Evolutionary conservation across 2,113 vertebrate species (phyloP).

Genomic region (Cochlearius cochlearius): DNA sequence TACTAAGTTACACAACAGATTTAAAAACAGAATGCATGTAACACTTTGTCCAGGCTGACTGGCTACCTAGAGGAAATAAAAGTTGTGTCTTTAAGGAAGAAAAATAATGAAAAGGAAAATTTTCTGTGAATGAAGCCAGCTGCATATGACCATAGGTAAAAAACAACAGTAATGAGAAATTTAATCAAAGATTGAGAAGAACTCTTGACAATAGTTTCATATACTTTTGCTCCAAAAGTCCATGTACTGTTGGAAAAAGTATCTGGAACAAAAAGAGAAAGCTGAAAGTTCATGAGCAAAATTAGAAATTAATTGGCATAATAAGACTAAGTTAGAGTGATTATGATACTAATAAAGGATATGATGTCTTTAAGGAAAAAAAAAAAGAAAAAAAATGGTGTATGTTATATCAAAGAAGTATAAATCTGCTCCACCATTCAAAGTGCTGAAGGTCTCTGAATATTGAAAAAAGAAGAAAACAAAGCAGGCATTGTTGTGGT

Average conservation of each 20-base stretch:
- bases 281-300: not conserved
- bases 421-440: not conserved
- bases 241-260: not conserved
- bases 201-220: not conserved
- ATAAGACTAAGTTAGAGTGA: not conserved
- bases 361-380: not conserved
- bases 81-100: not conserved
- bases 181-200: not conserved
- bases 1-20: not conserved
- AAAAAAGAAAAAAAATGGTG: not conserved
- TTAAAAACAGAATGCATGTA: not conserved
- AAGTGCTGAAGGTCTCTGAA: not conserved
- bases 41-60: not conserved
- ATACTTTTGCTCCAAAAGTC: not conserved
- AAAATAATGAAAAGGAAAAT: not conserved
- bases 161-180: not conserved
- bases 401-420: not conserved
- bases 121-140: not conserved
- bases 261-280: not conserved
- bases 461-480: not conserved
- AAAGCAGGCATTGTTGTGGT: not conserved
- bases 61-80: not conserved
- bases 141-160: fast-evolving
- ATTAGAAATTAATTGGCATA: not conserved
- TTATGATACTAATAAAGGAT: not conserved